Evolutionary conservation across 1,140 invertebrate genomes (phyloP).

Genomic region (Leptonema lineaticorne): DNA sequence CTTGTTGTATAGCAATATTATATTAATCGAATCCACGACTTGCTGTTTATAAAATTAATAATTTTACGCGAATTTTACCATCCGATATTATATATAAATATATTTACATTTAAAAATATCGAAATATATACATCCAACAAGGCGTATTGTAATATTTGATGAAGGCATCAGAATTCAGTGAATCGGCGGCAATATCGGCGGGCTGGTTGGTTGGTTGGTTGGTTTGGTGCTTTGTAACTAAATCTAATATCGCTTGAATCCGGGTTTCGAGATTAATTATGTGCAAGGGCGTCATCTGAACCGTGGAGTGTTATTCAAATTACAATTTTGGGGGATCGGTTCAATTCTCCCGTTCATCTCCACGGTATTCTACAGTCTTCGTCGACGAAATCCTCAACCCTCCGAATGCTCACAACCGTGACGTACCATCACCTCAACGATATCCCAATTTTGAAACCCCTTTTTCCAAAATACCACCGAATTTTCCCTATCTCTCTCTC

Average conservation of each 20-base stretch:
- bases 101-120: no score
- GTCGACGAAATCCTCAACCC: neutral
- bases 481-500: no score
- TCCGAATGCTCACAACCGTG: neutral
- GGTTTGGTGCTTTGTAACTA: slow-evolving; percentile 20
- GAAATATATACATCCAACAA: no score
- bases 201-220: neutral
- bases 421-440: neutral
- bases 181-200: slow-evolving; percentile 2
- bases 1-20: no score
- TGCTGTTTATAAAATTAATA: no score
- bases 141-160: no score
- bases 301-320: slow-evolving; percentile 41
- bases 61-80: no score
- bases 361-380: no score
- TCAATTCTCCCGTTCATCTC: no score
- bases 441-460: neutral
- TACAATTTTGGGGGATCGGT: slow-evolving; percentile 35
- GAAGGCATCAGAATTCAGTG: neutral
- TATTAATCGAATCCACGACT: no score
- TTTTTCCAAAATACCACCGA: no score
- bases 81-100: no score
- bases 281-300: slow-evolving; percentile 41
- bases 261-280: slow-evolving; percentile 38
- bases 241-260: slow-evolving; percentile 39